phyloP scores from a whole-genome alignment of 2,113 vertebrate species.

The Oncorhynchus masou region DNA sequence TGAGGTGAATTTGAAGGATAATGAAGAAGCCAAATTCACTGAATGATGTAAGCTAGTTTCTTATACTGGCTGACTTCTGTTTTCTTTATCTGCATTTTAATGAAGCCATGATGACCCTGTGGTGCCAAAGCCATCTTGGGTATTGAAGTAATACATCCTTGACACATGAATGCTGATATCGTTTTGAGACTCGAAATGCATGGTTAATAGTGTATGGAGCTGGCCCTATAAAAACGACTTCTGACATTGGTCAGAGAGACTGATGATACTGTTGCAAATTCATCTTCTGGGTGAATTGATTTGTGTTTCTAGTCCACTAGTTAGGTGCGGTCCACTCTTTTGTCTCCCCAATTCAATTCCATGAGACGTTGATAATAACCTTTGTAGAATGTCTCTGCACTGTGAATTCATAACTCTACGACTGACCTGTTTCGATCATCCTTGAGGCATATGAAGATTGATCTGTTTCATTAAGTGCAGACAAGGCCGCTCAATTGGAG shows the following conservation, averaged over 20 bases:
- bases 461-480: constrained; percentile 43
- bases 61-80: too few species aligned
- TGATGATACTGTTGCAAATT: constrained; percentile 45
- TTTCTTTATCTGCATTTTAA: too few species aligned
- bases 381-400: neutral
- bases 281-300: constrained; percentile 55
- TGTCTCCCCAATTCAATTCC: constrained; percentile 24
- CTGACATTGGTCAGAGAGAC: constrained; percentile 18
- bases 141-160: neutral
- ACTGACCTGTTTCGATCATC: constrained; percentile 54
- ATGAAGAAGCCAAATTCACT: too few species aligned
- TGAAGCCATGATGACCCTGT: too few species aligned
- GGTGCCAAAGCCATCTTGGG: too few species aligned
- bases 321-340: constrained; percentile 30
- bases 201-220: constrained; percentile 32
- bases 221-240: too few species aligned
- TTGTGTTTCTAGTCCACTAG: constrained; percentile 40
- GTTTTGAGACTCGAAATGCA: constrained; percentile 25
- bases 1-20: too few species aligned
- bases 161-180: constrained; percentile 27
- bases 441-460: constrained; percentile 48
- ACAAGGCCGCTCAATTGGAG: constrained; percentile 31
- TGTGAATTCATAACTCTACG: constrained; percentile 46
- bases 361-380: constrained; percentile 35
- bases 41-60: too few species aligned